Base-by-base conservation (phyloP, 1,140 invertebrate species). In the Maniola jurtina region DNA sequence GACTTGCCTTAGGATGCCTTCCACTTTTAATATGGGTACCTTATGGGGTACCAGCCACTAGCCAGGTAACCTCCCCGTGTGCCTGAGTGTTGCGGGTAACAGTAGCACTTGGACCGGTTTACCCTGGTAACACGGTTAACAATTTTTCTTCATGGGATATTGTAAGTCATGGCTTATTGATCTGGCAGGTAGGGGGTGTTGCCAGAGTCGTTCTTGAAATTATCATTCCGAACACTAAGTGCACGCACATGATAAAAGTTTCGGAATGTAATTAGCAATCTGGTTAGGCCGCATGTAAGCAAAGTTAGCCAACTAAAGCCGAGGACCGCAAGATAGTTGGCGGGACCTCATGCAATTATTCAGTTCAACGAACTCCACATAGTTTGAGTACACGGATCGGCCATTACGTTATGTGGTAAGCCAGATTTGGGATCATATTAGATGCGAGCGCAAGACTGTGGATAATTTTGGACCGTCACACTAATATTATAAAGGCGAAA, bases 231-330 rank as follows among this genome's bases (percentile, higher is more conserved):
- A 36, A 11, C 40, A 11, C 6, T 11, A 6, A n/a, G 9, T 45
- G 9, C 13, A 11, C 42, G 13, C 5, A 45, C 9, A 11, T 45
- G 5, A 11, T n/a, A 0, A 45, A 45, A 45, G 42, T 45, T 45
- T 45, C 42, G 42, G 48, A 25, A 52, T 52, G 6, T 25, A 52
- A 52, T 52, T 25, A 25, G 48, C 14, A 52, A 52, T 52, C 16
- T 13, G 48, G 48, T 52, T n/a, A 66, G 9, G 6, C 16, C 13
- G 42, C 42, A 60, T 65, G 59, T 62, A 62, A 70, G 58, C 60
- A 59, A 70, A 70, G 68, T 70, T 66, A 58, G 68, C 63, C 25
- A 16, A 42, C 54, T 52, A 40, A 61, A 70, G 68, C 65, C 57
- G 40, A 6, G 55, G 45, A 25, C 68, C 68, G 47, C 66, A 68